Percentiles rank a stretch among this genome's conserved stretches.
phyloP scores from a whole-genome alignment of 2,797 vertebrate genomes.

The Champsocephalus esox region DNA sequence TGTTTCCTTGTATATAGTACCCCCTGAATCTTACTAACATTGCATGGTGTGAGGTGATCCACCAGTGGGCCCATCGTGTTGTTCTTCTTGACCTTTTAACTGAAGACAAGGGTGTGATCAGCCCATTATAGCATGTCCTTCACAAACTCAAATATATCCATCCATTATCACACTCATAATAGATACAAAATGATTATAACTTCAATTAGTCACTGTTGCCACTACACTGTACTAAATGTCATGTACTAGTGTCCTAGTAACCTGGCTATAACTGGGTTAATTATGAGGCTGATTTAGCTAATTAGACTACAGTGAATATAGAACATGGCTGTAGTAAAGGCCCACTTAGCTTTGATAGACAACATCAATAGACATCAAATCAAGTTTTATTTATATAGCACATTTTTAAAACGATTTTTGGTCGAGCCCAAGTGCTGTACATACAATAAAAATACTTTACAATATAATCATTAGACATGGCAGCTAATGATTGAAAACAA shows the following conservation, averaged over 20 bases:
- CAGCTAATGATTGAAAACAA: not conserved
- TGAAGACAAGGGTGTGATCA: constrained; percentile 3
- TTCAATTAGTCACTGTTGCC: constrained; percentile 4
- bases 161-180: constrained; percentile 23
- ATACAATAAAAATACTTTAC: too few species aligned
- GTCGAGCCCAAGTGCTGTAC: too few species aligned
- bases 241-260: constrained; percentile 13
- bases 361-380: not conserved
- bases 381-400: too few species aligned
- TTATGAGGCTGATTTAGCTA: constrained; percentile 4
- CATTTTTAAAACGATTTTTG: too few species aligned
- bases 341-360: not conserved
- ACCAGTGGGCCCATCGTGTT: constrained; percentile 24
- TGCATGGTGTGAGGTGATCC: constrained; percentile 13
- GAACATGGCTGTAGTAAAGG: constrained; percentile 8
- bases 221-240: constrained; percentile 5
- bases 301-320: constrained; percentile 22
- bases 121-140: not conserved
- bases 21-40: constrained; percentile 35
- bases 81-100: constrained; percentile 33
- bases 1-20: constrained; percentile 16
- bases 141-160: not conserved
- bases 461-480: not conserved
- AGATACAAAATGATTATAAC: constrained; percentile 12
- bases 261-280: constrained; percentile 28